These are phyloP conservation scores for Molothrus aeneus DNA, from an alignment of 2,797 vertebrate species.

Conservation along the genomic window DNA sequence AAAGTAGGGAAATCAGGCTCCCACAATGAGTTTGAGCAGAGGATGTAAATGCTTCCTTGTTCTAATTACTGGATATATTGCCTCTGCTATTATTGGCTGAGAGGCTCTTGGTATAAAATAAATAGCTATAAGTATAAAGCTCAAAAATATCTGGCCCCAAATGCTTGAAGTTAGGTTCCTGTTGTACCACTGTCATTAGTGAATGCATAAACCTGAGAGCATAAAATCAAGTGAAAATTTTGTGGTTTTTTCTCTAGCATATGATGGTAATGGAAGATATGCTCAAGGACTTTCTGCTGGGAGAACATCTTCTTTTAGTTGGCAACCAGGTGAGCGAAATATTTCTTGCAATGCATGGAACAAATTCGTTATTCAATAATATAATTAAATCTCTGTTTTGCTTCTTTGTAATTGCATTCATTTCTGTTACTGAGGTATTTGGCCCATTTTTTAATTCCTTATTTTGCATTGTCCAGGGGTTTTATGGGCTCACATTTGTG, in stretches of 20 bases:
- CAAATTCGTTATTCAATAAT: not conserved
- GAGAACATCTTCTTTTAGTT: constrained; percentile 94
- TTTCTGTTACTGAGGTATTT: not conserved
- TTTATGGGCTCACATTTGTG: not conserved
- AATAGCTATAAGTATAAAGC: not conserved
- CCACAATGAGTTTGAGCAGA: not conserved
- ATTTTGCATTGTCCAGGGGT: not conserved
- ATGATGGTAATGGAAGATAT: constrained; percentile 97
- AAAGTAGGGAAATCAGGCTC: not conserved
- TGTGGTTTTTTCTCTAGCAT: constrained; percentile 80
- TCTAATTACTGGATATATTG: not conserved
- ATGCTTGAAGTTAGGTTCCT: not conserved
- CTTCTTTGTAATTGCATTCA: not conserved
- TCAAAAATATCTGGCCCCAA: not conserved
- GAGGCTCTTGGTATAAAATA: not conserved
- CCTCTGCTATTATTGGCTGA: not conserved
- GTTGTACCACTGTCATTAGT: not conserved
- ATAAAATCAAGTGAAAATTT: not conserved
- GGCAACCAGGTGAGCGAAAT: constrained; percentile 92
- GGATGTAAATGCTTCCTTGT: not conserved
- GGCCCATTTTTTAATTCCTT: not conserved
- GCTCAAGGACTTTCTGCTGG: constrained; percentile 95
- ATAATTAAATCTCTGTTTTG: not conserved
- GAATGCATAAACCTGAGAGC: not conserved
- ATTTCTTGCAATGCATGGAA: not conserved